Evolutionary conservation across 2,113 vertebrate genomes (phyloP), one percentile per base, ranked within the genome.

Genomic region (Bolborhynchus lineola): DNA sequence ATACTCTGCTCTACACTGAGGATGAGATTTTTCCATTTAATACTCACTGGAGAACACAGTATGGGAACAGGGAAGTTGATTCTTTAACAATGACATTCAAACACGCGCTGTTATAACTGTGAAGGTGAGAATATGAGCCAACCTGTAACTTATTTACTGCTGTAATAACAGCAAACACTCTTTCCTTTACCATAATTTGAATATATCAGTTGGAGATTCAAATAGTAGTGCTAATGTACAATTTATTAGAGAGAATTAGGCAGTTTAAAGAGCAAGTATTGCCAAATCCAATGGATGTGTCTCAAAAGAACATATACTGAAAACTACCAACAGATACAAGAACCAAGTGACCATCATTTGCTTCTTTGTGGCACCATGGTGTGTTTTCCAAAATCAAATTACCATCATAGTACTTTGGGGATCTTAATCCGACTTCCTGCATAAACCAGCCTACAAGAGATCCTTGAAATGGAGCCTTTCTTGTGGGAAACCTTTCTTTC

Each of bases 91-190:
- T 5, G 47, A 53, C 70, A 76, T n/a, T 41, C 62, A 63, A 86
- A 47, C 47, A 41, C 1, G 1, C 12, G 71, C 37, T 0, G 0
- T 23, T 69, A 35, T 4, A 59, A 46, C 75, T 59, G 33, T 80
- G 64, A 71, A 64, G 57, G 52, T 68, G 57, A 57, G 60, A 35
- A 37, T 11, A 28, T 12, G 52, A 88, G 67, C 33, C 59, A 31
- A 16, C 11, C 76, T 80, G n/a, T 33, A 59, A 82, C 42, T 90
- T 77, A 78, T 35, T 77, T 71, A 71, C 68, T 76, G 71, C 47
- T 79, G 26, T 24, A 82, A 49, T 33, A 82, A 70, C 1, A 53
- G 29, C 14, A 67, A 70, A 70, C 8, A 12, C 37, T 59, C 24
- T 46, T 79, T 44, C 82, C 69, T 84, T 77, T 72, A 81, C 75